phyloP scores from a whole-genome alignment of 2,797 vertebrate species.

The Martes flavigula region DNA sequence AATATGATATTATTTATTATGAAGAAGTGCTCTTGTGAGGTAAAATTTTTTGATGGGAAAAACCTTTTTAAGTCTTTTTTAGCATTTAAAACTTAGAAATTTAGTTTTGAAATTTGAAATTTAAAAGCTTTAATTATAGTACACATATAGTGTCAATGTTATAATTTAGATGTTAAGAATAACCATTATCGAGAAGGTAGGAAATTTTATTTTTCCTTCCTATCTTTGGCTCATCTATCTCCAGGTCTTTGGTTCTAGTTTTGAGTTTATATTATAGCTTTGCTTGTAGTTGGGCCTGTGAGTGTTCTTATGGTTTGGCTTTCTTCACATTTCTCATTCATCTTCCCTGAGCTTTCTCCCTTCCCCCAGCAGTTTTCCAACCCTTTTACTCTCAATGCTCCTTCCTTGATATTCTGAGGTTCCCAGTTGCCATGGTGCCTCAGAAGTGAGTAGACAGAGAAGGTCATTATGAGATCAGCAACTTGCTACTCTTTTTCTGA shows the following conservation, averaged over 20 bases:
- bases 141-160: not conserved
- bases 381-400: not conserved
- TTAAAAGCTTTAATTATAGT: conserved; percentile 33
- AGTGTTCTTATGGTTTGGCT: conserved; percentile 20
- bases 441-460: conserved; percentile 27
- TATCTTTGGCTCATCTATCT: not conserved
- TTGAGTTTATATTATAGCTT: not conserved
- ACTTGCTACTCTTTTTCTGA: not conserved
- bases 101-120: not conserved
- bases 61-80: conserved; percentile 13
- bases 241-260: not conserved
- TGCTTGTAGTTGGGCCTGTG: not conserved
- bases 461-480: not conserved
- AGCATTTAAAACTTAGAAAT: conserved; percentile 33
- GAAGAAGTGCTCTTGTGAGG: not conserved
- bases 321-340: conserved; percentile 21
- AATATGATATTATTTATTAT: conserved; percentile 24
- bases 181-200: not conserved
- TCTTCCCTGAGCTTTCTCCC: not conserved
- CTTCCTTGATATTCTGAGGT: conserved; percentile 49
- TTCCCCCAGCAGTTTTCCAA: not conserved
- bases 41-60: conserved; percentile 3
- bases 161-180: conserved; percentile 1
- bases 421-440: conserved; percentile 55
- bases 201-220: not conserved